A percentile compares a stretch with the other conserved stretches of the same genome.
Evolutionary conservation across 2,113 vertebrate genomes (phyloP).

Genomic region (Chloebia gouldiae): DNA sequence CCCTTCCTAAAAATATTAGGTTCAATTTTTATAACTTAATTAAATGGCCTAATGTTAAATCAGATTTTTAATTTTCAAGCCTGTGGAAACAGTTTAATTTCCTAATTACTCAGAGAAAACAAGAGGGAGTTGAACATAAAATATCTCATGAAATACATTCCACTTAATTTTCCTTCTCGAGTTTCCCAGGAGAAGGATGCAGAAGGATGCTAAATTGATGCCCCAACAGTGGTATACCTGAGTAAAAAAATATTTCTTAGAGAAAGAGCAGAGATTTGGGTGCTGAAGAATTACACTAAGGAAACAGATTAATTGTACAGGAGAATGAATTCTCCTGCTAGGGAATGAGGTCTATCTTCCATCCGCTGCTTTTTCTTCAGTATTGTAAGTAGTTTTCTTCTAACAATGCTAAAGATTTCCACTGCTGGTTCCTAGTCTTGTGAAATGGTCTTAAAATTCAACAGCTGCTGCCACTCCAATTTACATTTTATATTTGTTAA

Average conservation of each 20-base stretch:
- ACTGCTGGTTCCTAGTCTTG: background rate
- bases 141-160: background rate
- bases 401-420: background rate
- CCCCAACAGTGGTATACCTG: background rate
- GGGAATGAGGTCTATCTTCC: background rate
- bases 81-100: background rate
- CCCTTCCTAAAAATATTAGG: background rate
- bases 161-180: background rate
- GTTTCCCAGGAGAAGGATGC: background rate
- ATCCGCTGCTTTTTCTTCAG: background rate
- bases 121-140: background rate
- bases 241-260: background rate
- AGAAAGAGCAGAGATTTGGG: background rate
- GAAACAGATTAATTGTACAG: background rate
- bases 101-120: background rate
- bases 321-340: background rate
- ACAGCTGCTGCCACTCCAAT: background rate
- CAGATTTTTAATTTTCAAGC: background rate
- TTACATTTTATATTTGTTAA: background rate
- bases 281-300: background rate
- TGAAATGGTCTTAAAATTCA: conserved; percentile 2
- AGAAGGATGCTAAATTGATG: background rate
- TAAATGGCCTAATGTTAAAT: background rate
- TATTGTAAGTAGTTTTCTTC: background rate
- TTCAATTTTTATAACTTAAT: background rate